Evolutionary conservation across 2,797 vertebrate species (phyloP).

Genomic region (Danio tinwini): DNA sequence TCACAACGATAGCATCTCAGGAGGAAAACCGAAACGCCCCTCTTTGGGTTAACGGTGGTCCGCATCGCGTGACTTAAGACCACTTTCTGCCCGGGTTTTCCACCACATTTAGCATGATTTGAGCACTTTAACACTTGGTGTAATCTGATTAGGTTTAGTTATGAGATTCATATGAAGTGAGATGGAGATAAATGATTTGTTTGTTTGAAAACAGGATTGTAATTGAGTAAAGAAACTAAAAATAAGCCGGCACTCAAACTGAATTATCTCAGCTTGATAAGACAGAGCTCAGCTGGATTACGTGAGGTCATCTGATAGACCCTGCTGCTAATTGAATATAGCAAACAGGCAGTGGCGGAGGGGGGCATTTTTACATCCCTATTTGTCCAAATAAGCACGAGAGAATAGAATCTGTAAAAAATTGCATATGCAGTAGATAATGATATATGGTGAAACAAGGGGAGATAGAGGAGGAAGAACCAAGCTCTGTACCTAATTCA

Average conservation of each 20-base stretch:
- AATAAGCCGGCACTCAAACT: conserved; percentile 25
- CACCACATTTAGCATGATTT: conserved; percentile 11
- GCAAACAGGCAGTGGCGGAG: background rate
- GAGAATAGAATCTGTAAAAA: background rate
- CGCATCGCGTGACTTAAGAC: background rate
- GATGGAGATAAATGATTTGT: conserved; percentile 27
- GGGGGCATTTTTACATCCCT: conserved; percentile 13
- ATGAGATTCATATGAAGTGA: conserved; percentile 5
- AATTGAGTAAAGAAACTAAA: conserved; percentile 26
- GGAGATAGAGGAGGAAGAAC: too few species aligned
- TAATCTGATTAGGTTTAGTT: conserved; percentile 23
- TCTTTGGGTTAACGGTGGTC: background rate
- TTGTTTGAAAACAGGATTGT: conserved; percentile 35
- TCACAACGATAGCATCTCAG: conserved; percentile 49
- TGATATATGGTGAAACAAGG: background rate
- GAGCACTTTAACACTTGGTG: background rate
- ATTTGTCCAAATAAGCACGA: conserved; percentile 8
- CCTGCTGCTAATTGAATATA: conserved; percentile 31
- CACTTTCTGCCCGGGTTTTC: background rate
- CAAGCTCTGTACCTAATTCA: background rate
- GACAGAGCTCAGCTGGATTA: conserved; percentile 1
- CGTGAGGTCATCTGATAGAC: conserved; percentile 11
- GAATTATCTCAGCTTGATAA: conserved; percentile 27
- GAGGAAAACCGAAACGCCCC: conserved; percentile 6
- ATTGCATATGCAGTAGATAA: background rate